phyloP scores from a whole-genome alignment of 2,113 vertebrate genomes.

The Megaleporinus macrocephalus region DNA sequence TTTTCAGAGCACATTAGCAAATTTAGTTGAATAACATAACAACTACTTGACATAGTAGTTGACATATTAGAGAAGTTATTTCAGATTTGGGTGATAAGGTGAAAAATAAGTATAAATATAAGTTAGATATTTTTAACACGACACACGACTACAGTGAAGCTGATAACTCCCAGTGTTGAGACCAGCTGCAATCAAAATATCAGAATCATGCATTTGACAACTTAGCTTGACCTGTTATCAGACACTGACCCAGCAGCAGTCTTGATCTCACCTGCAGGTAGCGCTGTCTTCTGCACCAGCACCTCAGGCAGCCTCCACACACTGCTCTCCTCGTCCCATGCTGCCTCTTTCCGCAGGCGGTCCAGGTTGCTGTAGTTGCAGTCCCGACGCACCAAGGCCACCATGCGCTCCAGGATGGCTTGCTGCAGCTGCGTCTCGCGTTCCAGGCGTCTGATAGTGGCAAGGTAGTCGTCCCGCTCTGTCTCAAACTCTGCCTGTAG shows the following conservation, averaged over 20 bases:
- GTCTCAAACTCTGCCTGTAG: conserved; percentile 87
- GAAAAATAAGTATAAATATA: too few relatives aligned
- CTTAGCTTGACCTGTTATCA: neutral
- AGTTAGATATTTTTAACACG: too few relatives aligned
- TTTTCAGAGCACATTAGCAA: too few relatives aligned
- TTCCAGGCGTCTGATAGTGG: conserved; percentile 84
- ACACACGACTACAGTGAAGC: neutral
- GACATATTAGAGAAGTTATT: too few relatives aligned
- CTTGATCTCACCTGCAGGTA: conserved; percentile 80
- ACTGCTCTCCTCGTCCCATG: conserved; percentile 85
- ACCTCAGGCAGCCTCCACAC: conserved; percentile 87
- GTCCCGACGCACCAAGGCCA: conserved; percentile 79
- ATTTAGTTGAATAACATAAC: too few relatives aligned
- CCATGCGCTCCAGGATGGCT: conserved; percentile 84
- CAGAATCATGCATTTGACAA: neutral
- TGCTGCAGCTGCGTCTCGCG: conserved; percentile 80
- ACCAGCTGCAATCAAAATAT: neutral
- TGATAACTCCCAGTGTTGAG: neutral
- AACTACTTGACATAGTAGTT: too few relatives aligned
- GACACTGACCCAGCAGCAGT: neutral
- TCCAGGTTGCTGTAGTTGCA: conserved; percentile 92
- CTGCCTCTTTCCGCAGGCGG: conserved; percentile 75
- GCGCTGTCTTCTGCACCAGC: conserved; percentile 78
- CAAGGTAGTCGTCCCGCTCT: conserved; percentile 85
- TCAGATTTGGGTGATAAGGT: too few relatives aligned